phyloP scores from a whole-genome alignment of 1,140 invertebrate species.

The Apis cerana region DNA sequence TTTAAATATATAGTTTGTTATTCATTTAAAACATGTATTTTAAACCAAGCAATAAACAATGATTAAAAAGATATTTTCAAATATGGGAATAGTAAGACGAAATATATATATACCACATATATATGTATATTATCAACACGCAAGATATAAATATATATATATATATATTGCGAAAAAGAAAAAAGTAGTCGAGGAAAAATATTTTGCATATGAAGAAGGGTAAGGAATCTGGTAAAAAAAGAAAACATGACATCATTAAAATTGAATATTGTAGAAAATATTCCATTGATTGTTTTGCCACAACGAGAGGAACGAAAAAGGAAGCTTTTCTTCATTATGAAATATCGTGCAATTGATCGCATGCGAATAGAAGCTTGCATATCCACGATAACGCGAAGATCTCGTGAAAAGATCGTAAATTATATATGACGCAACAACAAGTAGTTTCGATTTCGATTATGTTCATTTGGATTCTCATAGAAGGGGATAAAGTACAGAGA shows the following conservation, averaged over 20 bases:
- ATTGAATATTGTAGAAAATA: slow-evolving; percentile 2
- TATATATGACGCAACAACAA: slow-evolving; percentile 10
- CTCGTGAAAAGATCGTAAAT: not conserved
- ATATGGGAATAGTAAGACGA: not conserved
- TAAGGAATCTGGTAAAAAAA: not conserved
- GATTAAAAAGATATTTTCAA: slow-evolving; percentile 18
- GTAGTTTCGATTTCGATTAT: slow-evolving; percentile 13
- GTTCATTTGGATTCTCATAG: not conserved
- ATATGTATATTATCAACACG: not conserved
- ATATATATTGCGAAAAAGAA: slow-evolving; percentile 10
- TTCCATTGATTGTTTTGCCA: not conserved
- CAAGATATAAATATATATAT: slow-evolving; percentile 20
- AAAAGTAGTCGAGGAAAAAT: slow-evolving; percentile 21
- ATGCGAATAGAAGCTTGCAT: slow-evolving; percentile 55
- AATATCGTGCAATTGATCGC: slow-evolving; percentile 54
- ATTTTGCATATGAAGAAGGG: not conserved
- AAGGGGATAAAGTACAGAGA: slow-evolving; percentile 22
- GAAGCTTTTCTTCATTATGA: slow-evolving; percentile 28
- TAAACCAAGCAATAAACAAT: slow-evolving; percentile 45
- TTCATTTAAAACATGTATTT: slow-evolving; percentile 42
- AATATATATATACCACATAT: slow-evolving; percentile 12
- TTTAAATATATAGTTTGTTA: slow-evolving; percentile 37
- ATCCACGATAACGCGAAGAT: slow-evolving; percentile 11
- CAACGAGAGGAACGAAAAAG: not conserved
- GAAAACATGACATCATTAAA: not conserved